These are phyloP conservation scores for Tillus elongatus DNA, from an alignment of 2,888 invertebrate species.

Conservation along the genomic window DNA sequence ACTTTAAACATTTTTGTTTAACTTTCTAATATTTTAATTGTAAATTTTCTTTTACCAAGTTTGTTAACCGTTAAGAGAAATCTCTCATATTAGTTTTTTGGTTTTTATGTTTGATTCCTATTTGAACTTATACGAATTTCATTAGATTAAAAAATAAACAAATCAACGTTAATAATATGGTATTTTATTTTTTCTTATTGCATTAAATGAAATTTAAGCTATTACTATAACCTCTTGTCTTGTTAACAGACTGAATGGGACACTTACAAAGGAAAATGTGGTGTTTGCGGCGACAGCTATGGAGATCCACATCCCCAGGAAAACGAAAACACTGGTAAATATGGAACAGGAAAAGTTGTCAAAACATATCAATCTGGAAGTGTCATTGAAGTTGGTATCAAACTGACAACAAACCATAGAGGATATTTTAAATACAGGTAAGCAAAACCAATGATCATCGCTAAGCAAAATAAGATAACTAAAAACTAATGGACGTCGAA, in stretches of 20 bases:
- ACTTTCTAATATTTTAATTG: too few species aligned
- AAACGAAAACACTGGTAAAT: constrained; percentile 25
- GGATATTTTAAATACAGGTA: constrained; percentile 4
- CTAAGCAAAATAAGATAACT: too few species aligned
- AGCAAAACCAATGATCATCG: too few species aligned
- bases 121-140: too few species aligned
- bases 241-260: background rate
- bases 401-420: background rate
- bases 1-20: too few species aligned
- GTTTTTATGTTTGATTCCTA: too few species aligned
- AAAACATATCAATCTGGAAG: background rate
- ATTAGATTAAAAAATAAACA: too few species aligned
- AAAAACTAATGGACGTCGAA: too few species aligned
- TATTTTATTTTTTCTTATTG: background rate
- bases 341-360: constrained; percentile 16
- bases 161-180: too few species aligned
- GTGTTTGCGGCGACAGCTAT: constrained; percentile 24
- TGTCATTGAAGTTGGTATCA: background rate
- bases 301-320: constrained; percentile 19
- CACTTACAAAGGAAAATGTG: constrained; percentile 16
- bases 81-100: too few species aligned
- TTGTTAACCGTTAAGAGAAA: too few species aligned
- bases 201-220: background rate
- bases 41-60: too few species aligned
- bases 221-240: background rate